Evolutionary conservation across 35 echinoderm and acorn worm species (phyloP), one percentile per base, ranked within the genome.

Genomic region (Ophiothrix spiculata): DNA sequence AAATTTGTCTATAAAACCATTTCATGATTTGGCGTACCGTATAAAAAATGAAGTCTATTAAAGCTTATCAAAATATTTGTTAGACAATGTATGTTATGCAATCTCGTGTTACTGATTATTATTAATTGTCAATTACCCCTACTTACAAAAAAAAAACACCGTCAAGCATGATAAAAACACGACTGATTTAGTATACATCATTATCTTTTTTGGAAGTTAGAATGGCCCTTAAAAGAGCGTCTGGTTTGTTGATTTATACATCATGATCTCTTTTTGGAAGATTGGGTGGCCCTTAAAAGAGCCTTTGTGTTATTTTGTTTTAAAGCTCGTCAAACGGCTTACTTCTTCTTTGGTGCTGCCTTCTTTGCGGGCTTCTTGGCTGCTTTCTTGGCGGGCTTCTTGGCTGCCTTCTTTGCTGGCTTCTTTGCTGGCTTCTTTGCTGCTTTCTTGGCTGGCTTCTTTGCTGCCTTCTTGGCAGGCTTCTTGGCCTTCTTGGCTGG

Each of bases 261-360:
- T 54, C 45, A 54, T 54, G 8, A 76, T 76, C 73, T 85, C 83
- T 85, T 85, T 85, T 63, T 85, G 60, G 83, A 33, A 85, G 36
- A 36, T 85, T 74, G 83, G 83, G 83, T 85, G 83, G 83, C 83
- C 73, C 83, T 85, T 49, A 85, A 32, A 85, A 85, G 83, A 85
- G 83, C 83, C 83, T 49, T 85, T 85, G 16, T 49, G 81, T 32
- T 85, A 19, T 73, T 85, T 32, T 28, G 32, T 40, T 37, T 41
- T 38, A 74, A 31, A 40, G 64, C 25, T 83, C 25, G 15, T 32
- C 31, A 83, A 46, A 25, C 35, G 39, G 60, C 33, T 85, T 85
- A 85, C 83, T 85, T 85, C 63, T 85, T 85, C 83, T 74, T 83
- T n/a, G 80, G 21, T 35, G 25, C 33, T 6, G 41, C 32, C 39